Evolutionary conservation across 2,888 invertebrate genomes (phyloP).

Genomic region (Agrochola lota): DNA sequence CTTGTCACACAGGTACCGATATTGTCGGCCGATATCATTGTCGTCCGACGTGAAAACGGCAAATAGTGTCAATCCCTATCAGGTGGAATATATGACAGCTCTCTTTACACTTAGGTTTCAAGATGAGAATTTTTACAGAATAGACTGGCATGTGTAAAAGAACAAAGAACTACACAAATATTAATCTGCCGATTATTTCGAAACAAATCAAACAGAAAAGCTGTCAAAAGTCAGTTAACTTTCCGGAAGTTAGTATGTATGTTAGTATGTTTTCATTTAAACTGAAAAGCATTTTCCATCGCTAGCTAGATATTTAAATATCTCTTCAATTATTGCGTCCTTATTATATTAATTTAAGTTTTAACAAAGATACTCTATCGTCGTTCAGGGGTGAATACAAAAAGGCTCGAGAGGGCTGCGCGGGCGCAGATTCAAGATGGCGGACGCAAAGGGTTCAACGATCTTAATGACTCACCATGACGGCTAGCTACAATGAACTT

Average conservation of each 20-base stretch:
- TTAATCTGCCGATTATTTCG: background rate
- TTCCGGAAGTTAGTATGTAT: background rate
- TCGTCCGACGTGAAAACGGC: too few relatives aligned
- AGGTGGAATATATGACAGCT: background rate
- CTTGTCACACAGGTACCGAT: too few relatives aligned
- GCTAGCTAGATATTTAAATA: background rate
- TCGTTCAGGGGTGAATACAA: constrained; percentile 57
- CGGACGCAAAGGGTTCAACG: constrained; percentile 81
- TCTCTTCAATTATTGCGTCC: background rate
- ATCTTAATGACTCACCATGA: constrained; percentile 83
- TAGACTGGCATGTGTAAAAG: background rate
- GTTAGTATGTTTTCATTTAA: background rate
- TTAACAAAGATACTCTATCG: background rate
- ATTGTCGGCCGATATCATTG: too few relatives aligned
- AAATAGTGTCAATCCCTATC: background rate
- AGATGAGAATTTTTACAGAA: background rate
- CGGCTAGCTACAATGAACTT: constrained; percentile 80
- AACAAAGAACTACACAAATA: background rate
- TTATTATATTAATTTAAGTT: background rate
- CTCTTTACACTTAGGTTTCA: background rate
- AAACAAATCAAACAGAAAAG: background rate
- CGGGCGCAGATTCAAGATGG: constrained; percentile 78
- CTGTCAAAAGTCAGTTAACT: background rate
- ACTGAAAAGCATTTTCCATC: background rate
- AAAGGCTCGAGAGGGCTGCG: constrained; percentile 71